phyloP scores from a whole-genome alignment of 92 coral and sea anemone genomes.

The Epizoanthus fatuus region DNA sequence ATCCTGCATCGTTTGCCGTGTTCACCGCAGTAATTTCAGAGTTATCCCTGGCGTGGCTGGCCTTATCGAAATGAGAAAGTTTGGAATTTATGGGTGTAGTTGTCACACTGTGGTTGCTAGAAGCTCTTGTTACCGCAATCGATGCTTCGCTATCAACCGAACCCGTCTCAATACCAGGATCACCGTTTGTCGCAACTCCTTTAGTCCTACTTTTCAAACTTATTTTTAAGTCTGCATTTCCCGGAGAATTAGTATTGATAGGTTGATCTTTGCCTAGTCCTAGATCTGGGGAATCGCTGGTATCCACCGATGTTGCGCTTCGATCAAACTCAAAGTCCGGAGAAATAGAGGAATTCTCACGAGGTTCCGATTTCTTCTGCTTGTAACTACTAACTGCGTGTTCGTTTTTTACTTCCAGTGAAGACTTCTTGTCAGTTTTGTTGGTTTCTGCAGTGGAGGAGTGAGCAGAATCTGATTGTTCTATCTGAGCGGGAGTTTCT shows the following conservation, averaged over 20 bases:
- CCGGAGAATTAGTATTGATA: not conserved
- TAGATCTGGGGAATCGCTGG: not conserved
- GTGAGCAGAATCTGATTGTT: not conserved
- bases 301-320: not conserved
- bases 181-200: constrained; percentile 4
- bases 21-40: not conserved
- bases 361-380: constrained; percentile 5
- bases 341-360: constrained; percentile 11
- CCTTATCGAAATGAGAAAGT: constrained; percentile 23
- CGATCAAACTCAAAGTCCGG: not conserved
- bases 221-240: constrained; percentile 3
- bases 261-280: constrained; percentile 21
- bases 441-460: not conserved
- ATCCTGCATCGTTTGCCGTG: not conserved
- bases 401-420: not conserved
- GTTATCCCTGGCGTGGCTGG: not conserved
- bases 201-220: constrained; percentile 1
- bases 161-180: constrained; percentile 6
- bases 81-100: constrained; percentile 31
- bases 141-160: not conserved
- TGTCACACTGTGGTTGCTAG: constrained; percentile 22
- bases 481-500: constrained; percentile 1
- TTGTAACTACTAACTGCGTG: not conserved
- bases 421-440: not conserved
- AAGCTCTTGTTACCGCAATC: constrained; percentile 27